Conservation (phyloP, 1,140 invertebrate genomes). For the Lycorma delicatula region DNA sequence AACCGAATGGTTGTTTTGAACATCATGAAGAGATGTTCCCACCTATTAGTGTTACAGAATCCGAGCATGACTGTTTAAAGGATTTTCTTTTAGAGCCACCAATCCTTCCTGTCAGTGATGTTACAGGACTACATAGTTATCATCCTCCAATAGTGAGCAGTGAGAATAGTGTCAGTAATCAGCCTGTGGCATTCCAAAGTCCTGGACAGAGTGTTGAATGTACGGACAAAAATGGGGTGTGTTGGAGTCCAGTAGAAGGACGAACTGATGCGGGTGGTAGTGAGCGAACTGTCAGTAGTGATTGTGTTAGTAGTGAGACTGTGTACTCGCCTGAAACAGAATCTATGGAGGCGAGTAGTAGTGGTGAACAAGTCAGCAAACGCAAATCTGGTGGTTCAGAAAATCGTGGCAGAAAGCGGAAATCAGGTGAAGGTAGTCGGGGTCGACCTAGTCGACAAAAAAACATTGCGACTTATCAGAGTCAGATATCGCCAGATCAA, state of each 20-base stretch:
- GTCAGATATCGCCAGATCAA: slow-evolving; percentile 50
- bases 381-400: slow-evolving; percentile 7
- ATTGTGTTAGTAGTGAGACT: slow-evolving; percentile 27
- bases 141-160: background rate
- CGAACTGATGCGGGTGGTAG: slow-evolving; percentile 19
- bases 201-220: slow-evolving; percentile 12
- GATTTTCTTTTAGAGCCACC: slow-evolving; percentile 28
- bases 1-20: slow-evolving; percentile 27
- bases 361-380: background rate
- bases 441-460: slow-evolving; percentile 10
- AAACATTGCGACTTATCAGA: slow-evolving; percentile 40
- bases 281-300: slow-evolving; percentile 30
- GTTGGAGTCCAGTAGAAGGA: slow-evolving; percentile 22
- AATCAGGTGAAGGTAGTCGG: slow-evolving; percentile 10
- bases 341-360: background rate
- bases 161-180: background rate
- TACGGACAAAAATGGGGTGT: slow-evolving; percentile 22
- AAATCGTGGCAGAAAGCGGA: slow-evolving; percentile 25
- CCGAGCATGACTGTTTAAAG: slow-evolving; percentile 31
- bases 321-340: slow-evolving; percentile 25
- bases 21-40: slow-evolving; percentile 27
- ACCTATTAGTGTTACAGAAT: slow-evolving; percentile 21
- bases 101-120: background rate
- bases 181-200: slow-evolving; percentile 7
- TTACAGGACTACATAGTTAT: background rate